Evolutionary conservation across 1,140 invertebrate genomes (phyloP).

Genomic region (Drosophila sp.): DNA sequence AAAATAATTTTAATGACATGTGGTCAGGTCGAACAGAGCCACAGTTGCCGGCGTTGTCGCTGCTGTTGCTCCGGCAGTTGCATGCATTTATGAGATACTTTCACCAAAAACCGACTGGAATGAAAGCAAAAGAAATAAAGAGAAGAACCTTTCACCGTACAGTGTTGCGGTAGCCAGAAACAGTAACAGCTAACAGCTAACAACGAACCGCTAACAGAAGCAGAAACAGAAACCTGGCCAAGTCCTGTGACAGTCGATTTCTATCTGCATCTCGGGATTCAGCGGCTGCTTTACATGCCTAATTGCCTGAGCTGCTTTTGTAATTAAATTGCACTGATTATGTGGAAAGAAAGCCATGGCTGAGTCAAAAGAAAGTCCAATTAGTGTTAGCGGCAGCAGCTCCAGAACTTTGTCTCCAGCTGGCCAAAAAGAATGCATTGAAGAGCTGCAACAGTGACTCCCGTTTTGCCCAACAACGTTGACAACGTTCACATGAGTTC

Average conservation of each 20-base stretch:
- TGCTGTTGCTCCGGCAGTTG: constrained; percentile 24
- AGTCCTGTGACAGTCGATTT: constrained; percentile 55
- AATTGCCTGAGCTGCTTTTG: constrained; percentile 63
- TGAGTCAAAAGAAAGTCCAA: constrained; percentile 65
- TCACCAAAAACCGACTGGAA: constrained; percentile 61
- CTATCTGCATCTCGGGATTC: constrained; percentile 43
- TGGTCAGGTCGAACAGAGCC: constrained; percentile 33
- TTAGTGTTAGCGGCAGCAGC: constrained; percentile 33
- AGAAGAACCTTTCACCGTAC: constrained; percentile 73
- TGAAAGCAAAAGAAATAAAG: constrained; percentile 51
- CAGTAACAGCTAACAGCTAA: constrained; percentile 2
- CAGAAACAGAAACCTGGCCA: constrained; percentile 17
- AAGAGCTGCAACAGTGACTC: constrained; percentile 29
- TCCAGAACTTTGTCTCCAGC: constrained; percentile 40
- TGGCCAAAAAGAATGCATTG: constrained; percentile 28
- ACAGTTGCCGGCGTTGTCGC: background rate
- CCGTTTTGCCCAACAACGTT: constrained; percentile 42
- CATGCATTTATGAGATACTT: constrained; percentile 79
- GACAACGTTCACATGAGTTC: constrained; percentile 67
- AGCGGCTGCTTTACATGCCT: constrained; percentile 74
- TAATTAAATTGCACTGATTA: constrained; percentile 83
- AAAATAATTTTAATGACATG: constrained; percentile 72
- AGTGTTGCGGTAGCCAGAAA: background rate
- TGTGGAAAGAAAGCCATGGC: constrained; percentile 47
- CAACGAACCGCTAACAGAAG: no score